Evolutionary conservation across 2,113 vertebrate genomes (phyloP).

Genomic region (Vimba vimba): DNA sequence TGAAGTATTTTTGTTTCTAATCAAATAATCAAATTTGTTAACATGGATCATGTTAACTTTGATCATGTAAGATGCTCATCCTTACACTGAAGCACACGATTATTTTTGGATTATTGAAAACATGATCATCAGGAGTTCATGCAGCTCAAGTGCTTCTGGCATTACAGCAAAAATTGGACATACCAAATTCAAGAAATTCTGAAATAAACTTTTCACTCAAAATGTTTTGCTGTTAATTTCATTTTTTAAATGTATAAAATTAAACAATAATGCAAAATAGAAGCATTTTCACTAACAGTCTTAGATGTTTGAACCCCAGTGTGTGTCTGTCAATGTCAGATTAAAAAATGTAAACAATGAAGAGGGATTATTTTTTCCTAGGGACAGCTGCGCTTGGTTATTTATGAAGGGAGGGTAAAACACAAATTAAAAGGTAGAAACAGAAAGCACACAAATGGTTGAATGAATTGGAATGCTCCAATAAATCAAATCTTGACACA

Average conservation of each 20-base stretch:
- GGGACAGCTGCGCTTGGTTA: constrained; percentile 30
- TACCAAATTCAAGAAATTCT: no score
- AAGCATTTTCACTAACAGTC: not conserved
- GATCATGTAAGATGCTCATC: not conserved
- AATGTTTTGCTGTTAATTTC: not conserved
- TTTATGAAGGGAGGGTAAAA: not conserved
- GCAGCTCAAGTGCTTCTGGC: not conserved
- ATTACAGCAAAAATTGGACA: no score
- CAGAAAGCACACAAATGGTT: constrained; percentile 16
- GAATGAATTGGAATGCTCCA: constrained; percentile 56
- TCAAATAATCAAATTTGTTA: not conserved
- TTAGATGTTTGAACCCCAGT: not conserved
- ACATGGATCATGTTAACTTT: not conserved
- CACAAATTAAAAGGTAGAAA: constrained; percentile 32
- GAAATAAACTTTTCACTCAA: not conserved
- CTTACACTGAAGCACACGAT: not conserved
- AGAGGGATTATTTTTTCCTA: constrained; percentile 16
- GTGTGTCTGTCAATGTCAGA: constrained; percentile 1
- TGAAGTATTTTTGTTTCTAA: not conserved
- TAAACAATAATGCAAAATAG: not conserved
- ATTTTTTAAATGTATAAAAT: not conserved
- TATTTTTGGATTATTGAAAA: not conserved
- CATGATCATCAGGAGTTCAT: not conserved
- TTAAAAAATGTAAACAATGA: constrained; percentile 7
- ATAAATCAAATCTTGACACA: constrained; percentile 64